Base-by-base conservation (phyloP, 2,113 vertebrate genomes). In the Boulengeromyrus knoepffleri region DNA sequence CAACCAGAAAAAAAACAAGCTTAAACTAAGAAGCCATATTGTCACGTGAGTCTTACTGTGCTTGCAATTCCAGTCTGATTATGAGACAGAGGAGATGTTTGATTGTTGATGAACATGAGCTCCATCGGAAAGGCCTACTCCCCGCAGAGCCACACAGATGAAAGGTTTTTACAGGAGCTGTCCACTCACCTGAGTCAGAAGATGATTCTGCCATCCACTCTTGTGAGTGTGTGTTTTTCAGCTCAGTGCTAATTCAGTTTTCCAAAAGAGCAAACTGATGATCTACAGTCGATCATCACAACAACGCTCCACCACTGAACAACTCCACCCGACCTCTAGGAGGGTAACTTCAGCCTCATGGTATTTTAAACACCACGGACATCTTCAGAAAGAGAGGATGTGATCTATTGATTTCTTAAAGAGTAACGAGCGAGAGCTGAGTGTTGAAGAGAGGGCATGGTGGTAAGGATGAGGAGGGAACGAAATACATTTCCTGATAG, bases 331-430 rank as follows among this genome's bases (percentile, higher is more conserved):
- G 31, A 47, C n/a, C 53, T 70, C 85, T 86, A 77, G 47, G 92
- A 83, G 90, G 85, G 94, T 93, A 95, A 95, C 91, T 89, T 89
- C 91, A 94, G 90, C 92, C 92, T 88, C 1, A 5, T 52, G 88
- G 91, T 92, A 90, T 94, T 92, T 93, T 93, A 94, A 94, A 92
- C 94, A 94, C 93, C 92, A 90, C 89, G 92, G 92, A 93, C 91
- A 94, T 93, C 24, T 46, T 84, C 27, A 46, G 24, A 90, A 74
- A 88, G 50, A 88, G 50, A 94, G 94, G 95, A 95, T 95, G 94
- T 92, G 90, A 95, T 93, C 88, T 93, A 95, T 95, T 66, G 94
- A 95, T 94, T 92, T 90, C 87, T 49, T 66, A 77, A 88, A 90
- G 90, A 90, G 87, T 83, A 83, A 84, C 52, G 91, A 90, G 89